These are phyloP conservation scores for Sarcophaga caerulescens DNA, from an alignment of 2,888 invertebrate species.

Conservation along the genomic window DNA sequence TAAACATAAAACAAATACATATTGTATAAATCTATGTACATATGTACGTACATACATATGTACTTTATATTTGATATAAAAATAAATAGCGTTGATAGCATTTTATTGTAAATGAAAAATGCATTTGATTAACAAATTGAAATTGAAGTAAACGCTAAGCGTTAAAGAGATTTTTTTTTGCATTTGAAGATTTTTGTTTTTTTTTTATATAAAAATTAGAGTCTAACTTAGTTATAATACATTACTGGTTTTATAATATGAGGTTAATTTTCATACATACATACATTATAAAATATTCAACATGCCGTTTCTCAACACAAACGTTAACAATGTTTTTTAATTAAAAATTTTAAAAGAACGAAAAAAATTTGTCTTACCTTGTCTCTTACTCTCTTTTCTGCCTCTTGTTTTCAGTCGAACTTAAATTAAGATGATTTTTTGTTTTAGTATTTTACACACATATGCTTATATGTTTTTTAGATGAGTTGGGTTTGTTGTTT, in stretches of 20 bases:
- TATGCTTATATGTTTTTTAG: neutral
- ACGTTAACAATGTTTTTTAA: constrained; percentile 23
- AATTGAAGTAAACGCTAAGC: neutral
- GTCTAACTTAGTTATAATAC: constrained; percentile 12
- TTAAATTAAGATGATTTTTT: neutral
- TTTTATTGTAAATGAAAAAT: constrained; percentile 8
- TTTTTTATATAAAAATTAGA: neutral
- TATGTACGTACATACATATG: too few relatives aligned
- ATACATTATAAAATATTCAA: neutral
- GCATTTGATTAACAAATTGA: neutral
- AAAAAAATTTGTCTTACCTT: constrained; percentile 51
- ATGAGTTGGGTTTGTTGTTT: constrained; percentile 9
- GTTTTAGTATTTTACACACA: neutral
- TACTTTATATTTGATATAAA: too few relatives aligned
- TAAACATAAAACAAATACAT: constrained; percentile 35
- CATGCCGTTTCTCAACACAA: constrained; percentile 9
- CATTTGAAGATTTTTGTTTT: neutral
- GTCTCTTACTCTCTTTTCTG: constrained; percentile 27
- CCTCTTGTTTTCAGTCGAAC: neutral
- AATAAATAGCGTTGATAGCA: neutral
- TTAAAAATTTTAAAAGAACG: neutral
- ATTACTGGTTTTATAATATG: constrained; percentile 1
- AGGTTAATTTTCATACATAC: constrained; percentile 6
- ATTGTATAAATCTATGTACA: neutral
- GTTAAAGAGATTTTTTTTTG: neutral